phyloP scores from a whole-genome alignment of 2,797 vertebrate species.

The Apogon talboti region DNA sequence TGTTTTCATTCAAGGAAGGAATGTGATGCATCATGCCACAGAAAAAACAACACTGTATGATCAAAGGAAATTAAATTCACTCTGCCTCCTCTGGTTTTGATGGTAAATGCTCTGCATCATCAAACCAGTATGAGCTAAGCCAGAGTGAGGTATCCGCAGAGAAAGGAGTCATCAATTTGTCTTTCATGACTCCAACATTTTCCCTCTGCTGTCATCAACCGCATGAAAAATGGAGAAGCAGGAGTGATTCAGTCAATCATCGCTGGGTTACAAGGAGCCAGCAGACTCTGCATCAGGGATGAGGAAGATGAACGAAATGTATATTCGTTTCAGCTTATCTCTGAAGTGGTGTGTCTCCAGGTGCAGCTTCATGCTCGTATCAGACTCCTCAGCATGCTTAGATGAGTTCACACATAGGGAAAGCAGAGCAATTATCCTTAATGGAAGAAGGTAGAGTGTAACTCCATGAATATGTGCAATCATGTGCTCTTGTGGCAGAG shows the following conservation, averaged over 20 bases:
- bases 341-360: conserved; percentile 20
- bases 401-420: conserved; percentile 62
- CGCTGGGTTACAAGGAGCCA: conserved; percentile 8
- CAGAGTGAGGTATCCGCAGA: conserved; percentile 24
- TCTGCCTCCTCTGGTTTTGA: conserved; percentile 23
- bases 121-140: conserved; percentile 18
- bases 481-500: conserved; percentile 25
- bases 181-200: conserved; percentile 32
- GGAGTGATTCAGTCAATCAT: conserved; percentile 48
- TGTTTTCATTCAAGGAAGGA: conserved; percentile 23
- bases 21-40: conserved; percentile 4
- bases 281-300: conserved; percentile 6
- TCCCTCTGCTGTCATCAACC: conserved; percentile 35
- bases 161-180: conserved; percentile 42
- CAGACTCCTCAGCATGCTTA: conserved; percentile 25
- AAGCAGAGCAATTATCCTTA: conserved; percentile 58
- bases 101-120: conserved; percentile 39
- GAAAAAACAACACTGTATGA: conserved; percentile 23
- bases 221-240: conserved; percentile 11
- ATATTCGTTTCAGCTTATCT: conserved; percentile 34
- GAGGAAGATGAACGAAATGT: conserved; percentile 5
- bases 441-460: conserved; percentile 45
- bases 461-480: conserved; percentile 47
- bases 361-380: conserved; percentile 25
- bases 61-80: conserved; percentile 40